Conservation (phyloP, 2,113 vertebrate species). For the Oriolus oriolus region DNA sequence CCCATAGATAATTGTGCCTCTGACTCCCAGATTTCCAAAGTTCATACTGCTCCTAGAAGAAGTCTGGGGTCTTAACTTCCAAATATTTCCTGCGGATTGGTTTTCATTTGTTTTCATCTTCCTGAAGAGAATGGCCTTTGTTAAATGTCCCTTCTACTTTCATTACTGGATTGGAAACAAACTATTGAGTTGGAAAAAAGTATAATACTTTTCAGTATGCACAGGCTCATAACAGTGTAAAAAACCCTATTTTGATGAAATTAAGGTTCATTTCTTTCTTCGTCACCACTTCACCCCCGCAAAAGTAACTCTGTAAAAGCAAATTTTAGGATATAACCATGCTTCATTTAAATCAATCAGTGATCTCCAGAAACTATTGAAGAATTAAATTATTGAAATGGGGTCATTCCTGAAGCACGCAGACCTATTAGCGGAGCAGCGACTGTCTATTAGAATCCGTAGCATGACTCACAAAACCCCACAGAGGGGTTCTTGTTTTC, state of each 20-base stretch:
- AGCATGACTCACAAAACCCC: neutral
- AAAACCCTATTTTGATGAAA: neutral
- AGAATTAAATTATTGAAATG: neutral
- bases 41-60: neutral
- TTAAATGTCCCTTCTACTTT: neutral
- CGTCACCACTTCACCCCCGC: neutral
- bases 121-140: neutral
- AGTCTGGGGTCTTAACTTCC: neutral
- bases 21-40: neutral
- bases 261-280: neutral
- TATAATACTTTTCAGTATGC: neutral
- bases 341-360: neutral
- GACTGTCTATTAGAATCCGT: neutral
- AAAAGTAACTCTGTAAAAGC: neutral
- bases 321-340: neutral
- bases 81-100: neutral
- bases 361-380: neutral
- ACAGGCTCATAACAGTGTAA: neutral
- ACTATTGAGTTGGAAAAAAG: neutral
- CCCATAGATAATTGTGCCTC: neutral
- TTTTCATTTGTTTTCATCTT: neutral
- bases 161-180: neutral
- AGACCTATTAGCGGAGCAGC: neutral
- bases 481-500: neutral
- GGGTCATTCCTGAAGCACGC: neutral